These are phyloP conservation scores for Fregetta grallaria DNA, from an alignment of 2,113 vertebrate species.

Conservation along the genomic window DNA sequence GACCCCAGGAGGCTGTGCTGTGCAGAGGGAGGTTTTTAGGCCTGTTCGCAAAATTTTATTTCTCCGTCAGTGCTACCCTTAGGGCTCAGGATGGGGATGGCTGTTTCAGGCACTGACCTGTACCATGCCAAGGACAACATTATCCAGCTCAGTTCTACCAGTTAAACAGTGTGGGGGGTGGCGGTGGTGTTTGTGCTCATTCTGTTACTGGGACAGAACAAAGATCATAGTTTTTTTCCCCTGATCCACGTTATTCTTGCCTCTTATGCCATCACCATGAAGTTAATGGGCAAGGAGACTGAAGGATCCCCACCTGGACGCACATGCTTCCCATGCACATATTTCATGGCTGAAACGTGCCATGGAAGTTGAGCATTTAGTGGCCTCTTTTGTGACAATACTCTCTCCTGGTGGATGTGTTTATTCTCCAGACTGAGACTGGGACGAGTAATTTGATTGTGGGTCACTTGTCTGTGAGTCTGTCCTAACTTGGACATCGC, in stretches of 20 bases:
- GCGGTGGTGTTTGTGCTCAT: not conserved
- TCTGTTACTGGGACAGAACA: not conserved
- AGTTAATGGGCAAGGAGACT: not conserved
- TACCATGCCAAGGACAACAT: not conserved
- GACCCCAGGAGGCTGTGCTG: not conserved
- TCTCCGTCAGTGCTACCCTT: not conserved
- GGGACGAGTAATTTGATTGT: not conserved
- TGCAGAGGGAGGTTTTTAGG: not conserved
- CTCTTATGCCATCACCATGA: not conserved
- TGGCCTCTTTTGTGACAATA: not conserved
- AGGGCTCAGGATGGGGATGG: not conserved
- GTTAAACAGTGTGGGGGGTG: not conserved
- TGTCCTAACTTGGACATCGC: no score
- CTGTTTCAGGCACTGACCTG: not conserved
- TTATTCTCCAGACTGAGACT: not conserved
- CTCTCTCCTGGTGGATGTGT: not conserved
- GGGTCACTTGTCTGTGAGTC: not conserved
- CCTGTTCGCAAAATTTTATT: not conserved
- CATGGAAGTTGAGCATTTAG: not conserved
- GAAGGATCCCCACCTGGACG: not conserved
- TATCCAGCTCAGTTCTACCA: not conserved
- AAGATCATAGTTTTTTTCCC: fast-evolving
- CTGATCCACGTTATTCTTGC: not conserved
- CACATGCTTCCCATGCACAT: not conserved
- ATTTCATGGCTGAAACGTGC: not conserved